Percentiles rank a stretch among this genome's conserved stretches.
These are phyloP conservation scores for Phoxinus dragarum DNA, from an alignment of 2,797 vertebrate species.

Conservation along the genomic window DNA sequence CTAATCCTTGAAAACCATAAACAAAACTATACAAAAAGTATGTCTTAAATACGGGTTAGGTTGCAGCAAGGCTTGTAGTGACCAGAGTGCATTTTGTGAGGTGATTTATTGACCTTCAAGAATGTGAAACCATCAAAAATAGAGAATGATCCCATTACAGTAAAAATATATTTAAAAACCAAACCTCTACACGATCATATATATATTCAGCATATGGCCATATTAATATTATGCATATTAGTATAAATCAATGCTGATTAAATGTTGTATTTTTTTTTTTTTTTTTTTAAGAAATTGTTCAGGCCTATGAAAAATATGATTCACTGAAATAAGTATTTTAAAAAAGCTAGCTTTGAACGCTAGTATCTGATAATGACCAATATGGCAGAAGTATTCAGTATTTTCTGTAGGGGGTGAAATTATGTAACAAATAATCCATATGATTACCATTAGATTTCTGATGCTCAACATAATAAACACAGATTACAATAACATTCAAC, in stretches of 20 bases:
- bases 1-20: not conserved
- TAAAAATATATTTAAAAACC: not conserved
- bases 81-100: not conserved
- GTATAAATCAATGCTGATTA: not conserved
- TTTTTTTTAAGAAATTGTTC: not conserved
- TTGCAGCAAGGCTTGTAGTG: not conserved
- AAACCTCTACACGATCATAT: not conserved
- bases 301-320: not conserved
- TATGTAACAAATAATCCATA: constrained; percentile 25
- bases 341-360: not conserved
- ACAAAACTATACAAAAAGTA: not conserved
- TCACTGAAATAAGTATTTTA: not conserved
- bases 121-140: not conserved
- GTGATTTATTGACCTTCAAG: not conserved
- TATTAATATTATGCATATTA: not conserved
- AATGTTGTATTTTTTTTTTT: not conserved
- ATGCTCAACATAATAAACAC: not conserved
- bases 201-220: not conserved
- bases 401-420: not conserved
- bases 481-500: not conserved
- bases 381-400: not conserved
- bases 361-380: not conserved
- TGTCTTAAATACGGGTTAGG: not conserved
- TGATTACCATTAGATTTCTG: constrained; percentile 13
- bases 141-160: not conserved